Evolutionary conservation across 2,797 vertebrate genomes (phyloP).

Genomic region (Bucorvus abyssinicus): DNA sequence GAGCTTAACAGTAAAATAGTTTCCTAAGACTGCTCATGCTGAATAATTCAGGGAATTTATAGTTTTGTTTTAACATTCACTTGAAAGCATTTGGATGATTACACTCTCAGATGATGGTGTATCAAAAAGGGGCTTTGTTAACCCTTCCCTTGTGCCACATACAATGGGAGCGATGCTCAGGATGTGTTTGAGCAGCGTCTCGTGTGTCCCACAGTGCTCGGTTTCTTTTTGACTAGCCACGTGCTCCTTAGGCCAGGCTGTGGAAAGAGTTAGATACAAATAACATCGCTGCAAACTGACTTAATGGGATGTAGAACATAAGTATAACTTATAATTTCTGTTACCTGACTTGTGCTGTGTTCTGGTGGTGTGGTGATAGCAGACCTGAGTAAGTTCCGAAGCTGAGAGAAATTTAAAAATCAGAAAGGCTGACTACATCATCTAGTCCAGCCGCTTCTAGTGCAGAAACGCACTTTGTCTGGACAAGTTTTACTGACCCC

Average conservation of each 20-base stretch:
- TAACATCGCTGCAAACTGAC: not conserved
- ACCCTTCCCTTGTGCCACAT: fast-evolving
- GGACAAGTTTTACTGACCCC: slow-evolving; percentile 57
- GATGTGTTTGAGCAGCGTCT: not conserved
- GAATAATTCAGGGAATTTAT: not conserved
- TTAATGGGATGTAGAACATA: not conserved
- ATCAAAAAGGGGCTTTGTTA: not conserved
- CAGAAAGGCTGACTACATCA: not conserved
- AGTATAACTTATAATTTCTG: not conserved
- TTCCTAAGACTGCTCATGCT: not conserved
- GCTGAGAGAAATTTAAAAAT: not conserved
- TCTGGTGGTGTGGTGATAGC: not conserved
- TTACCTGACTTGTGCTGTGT: not conserved
- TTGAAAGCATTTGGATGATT: not conserved
- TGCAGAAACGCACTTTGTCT: slow-evolving; percentile 30
- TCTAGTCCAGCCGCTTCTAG: not conserved
- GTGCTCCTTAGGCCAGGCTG: not conserved
- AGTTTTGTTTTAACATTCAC: not conserved
- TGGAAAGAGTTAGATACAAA: not conserved
- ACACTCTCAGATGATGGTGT: not conserved
- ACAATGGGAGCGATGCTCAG: fast-evolving
- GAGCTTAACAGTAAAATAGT: not conserved
- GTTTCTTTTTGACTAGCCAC: fast-evolving
- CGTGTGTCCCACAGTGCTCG: not conserved
- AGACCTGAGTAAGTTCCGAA: not conserved